phyloP scores from a whole-genome alignment of 2,113 vertebrate species.

The Ammodytes dubius region DNA sequence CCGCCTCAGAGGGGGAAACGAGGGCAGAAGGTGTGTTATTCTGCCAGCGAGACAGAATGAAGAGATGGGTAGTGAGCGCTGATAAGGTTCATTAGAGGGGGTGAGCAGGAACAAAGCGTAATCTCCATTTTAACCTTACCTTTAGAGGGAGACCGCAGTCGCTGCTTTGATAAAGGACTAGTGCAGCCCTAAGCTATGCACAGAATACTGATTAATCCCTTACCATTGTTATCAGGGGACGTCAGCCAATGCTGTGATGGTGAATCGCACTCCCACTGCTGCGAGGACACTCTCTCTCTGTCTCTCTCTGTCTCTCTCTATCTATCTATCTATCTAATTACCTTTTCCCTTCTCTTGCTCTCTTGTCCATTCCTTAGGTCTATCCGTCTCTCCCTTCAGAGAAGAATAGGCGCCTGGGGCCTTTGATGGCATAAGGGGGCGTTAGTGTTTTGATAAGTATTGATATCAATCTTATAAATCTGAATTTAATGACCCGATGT shows the following conservation, averaged over 20 bases:
- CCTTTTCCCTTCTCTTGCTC: neutral
- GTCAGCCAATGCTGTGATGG: slow-evolving; percentile 70
- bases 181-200: slow-evolving; percentile 54
- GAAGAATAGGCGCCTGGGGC: slow-evolving; percentile 60
- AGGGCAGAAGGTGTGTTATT: slow-evolving; percentile 54
- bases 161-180: slow-evolving; percentile 75
- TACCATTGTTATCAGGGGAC: slow-evolving; percentile 74
- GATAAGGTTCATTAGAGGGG: slow-evolving; percentile 83
- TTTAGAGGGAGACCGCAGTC: slow-evolving; percentile 73
- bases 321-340: no score
- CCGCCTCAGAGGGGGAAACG: slow-evolving; percentile 39
- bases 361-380: slow-evolving; percentile 41
- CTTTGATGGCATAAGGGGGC: slow-evolving; percentile 55
- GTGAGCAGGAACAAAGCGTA: slow-evolving; percentile 74
- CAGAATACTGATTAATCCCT: slow-evolving; percentile 81
- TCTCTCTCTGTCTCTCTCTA: slow-evolving; percentile 41
- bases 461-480: slow-evolving; percentile 79
- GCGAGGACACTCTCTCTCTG: slow-evolving; percentile 53
- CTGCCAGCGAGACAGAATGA: slow-evolving; percentile 59
- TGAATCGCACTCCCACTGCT: slow-evolving; percentile 56
- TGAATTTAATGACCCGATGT: slow-evolving; percentile 76
- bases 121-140: slow-evolving; percentile 86
- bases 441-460: slow-evolving; percentile 79
- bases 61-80: slow-evolving; percentile 68
- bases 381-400: slow-evolving; percentile 65